A percentile compares a stretch with the other conserved stretches of the same genome.
phyloP scores from a whole-genome alignment of 2,797 vertebrate genomes.

The Sphenodon punctatus region DNA sequence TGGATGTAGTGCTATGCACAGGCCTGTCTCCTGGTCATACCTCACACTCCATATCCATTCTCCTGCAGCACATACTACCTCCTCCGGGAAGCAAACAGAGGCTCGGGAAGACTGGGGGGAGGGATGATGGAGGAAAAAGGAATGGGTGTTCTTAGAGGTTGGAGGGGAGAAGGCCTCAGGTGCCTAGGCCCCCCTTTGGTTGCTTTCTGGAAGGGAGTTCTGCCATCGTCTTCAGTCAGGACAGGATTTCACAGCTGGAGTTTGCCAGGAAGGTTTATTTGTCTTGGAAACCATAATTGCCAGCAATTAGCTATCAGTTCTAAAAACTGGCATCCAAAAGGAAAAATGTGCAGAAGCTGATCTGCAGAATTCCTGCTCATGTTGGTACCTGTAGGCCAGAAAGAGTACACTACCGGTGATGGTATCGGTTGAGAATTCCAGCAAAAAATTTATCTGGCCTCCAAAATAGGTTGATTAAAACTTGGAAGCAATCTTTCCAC shows the following conservation, averaged over 20 bases:
- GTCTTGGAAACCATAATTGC: conserved; percentile 26
- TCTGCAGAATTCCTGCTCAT: neutral
- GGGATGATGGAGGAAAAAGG: no score
- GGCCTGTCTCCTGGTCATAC: no score
- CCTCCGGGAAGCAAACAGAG: no score
- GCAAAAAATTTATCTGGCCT: neutral
- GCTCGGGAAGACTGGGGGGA: no score
- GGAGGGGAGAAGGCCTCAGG: no score
- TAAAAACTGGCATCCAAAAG: neutral
- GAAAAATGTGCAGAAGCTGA: neutral
- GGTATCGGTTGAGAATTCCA: neutral
- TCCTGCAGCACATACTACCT: no score
- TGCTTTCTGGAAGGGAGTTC: no score
- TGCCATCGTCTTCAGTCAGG: neutral
- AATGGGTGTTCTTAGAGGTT: no score
- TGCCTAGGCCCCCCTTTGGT: no score
- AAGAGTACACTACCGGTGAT: neutral
- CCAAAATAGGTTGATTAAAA: neutral
- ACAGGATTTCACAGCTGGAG: neutral
- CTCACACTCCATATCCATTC: no score
- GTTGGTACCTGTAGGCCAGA: conserved; percentile 2
- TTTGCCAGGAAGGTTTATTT: conserved; percentile 41
- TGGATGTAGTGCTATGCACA: no score
- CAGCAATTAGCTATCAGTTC: neutral
- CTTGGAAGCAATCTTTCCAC: neutral